Evolutionary conservation across 2,888 invertebrate genomes (phyloP).

Genomic region (Zeuzera pyrina): DNA sequence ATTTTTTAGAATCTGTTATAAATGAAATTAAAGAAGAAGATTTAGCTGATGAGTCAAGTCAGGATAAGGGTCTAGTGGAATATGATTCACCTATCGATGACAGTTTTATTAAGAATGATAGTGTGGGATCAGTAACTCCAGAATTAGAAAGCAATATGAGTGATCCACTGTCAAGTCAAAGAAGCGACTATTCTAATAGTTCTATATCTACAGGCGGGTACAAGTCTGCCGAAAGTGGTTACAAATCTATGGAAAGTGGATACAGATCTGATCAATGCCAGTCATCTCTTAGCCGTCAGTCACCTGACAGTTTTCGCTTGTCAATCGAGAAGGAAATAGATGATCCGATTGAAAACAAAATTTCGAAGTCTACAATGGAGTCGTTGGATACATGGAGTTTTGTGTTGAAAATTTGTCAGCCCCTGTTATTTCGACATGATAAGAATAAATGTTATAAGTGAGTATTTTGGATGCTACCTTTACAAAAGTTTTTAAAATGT

Average conservation of each 20-base stretch:
- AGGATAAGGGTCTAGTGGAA: conserved; percentile 55
- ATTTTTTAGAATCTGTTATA: conserved; percentile 57
- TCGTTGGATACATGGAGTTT: conserved; percentile 63
- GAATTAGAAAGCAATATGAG: conserved; percentile 44
- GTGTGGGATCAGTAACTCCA: conserved; percentile 43
- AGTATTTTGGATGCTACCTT: too few species aligned
- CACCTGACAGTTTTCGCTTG: conserved; percentile 23
- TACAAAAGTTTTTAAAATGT: too few species aligned
- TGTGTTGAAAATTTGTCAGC: conserved; percentile 61
- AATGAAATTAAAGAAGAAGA: conserved; percentile 59
- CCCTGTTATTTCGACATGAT: conserved; percentile 57
- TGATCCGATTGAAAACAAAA: conserved; percentile 23
- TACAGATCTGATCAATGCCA: too few species aligned
- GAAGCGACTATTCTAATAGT: conserved; percentile 36
- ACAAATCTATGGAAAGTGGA: conserved; percentile 34
- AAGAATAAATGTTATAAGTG: conserved; percentile 61
- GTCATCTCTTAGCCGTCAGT: conserved; percentile 14
- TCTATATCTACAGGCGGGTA: conserved; percentile 21
- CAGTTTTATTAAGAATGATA: conserved; percentile 21
- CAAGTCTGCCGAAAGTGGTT: conserved; percentile 35
- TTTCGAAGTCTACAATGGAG: conserved; percentile 43
- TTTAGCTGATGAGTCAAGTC: conserved; percentile 43
- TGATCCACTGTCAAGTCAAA: conserved; percentile 25
- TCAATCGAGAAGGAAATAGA: conserved; percentile 41
- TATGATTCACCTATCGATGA: conserved; percentile 48